Conservation (phyloP, 2,113 vertebrate species). For the Bujurquina vittata region DNA sequence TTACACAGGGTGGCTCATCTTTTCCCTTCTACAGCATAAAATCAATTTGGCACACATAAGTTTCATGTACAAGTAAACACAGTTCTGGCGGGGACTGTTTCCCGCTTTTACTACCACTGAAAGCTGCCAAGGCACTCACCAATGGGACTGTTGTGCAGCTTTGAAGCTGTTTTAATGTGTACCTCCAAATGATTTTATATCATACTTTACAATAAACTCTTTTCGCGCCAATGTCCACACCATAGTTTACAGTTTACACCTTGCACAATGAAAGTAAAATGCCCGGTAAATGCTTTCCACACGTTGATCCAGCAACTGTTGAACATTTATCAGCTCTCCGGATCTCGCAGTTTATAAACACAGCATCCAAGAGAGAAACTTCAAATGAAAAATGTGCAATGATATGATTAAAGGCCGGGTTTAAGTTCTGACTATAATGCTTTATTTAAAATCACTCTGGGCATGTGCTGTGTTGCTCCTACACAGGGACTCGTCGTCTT, state of each 20-base stretch:
- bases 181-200: neutral
- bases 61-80: no score
- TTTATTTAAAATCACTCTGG: neutral
- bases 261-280: neutral
- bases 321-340: constrained; percentile 12
- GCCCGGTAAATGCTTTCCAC: neutral
- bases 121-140: neutral
- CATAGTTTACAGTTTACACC: neutral
- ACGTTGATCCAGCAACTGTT: constrained; percentile 5
- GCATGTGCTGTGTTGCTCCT: neutral
- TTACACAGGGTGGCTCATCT: neutral
- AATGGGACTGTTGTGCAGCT: neutral
- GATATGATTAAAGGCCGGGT: neutral
- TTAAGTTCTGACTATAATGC: neutral
- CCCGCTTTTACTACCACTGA: neutral
- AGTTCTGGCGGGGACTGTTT: neutral
- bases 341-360: constrained; percentile 27
- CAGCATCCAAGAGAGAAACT: constrained; percentile 1
- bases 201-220: neutral
- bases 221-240: neutral
- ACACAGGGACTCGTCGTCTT: no score
- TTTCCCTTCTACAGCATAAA: neutral
- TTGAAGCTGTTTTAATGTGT: neutral
- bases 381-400: neutral
- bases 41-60: neutral